Percentiles rank a stretch among this genome's conserved stretches.
These are phyloP conservation scores for Cyaniris semiargus DNA, from an alignment of 2,888 invertebrate species.

Conservation along the genomic window DNA sequence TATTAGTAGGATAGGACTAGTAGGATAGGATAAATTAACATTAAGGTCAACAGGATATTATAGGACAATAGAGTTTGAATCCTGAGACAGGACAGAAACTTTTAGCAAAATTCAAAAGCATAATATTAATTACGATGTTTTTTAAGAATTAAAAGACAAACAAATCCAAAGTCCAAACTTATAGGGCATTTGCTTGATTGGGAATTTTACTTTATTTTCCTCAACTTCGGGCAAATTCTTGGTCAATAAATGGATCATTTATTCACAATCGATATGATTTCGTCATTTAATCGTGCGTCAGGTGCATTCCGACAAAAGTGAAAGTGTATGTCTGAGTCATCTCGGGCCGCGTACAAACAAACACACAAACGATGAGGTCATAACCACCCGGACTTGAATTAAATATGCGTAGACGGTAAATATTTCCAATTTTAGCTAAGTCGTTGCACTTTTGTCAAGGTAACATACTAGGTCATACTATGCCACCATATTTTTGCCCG, in stretches of 20 bases:
- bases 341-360: background rate
- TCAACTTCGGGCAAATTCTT: background rate
- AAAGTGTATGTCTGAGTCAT: background rate
- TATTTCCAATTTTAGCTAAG: background rate
- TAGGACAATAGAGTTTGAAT: background rate
- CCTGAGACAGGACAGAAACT: background rate
- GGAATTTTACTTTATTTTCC: background rate
- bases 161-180: background rate
- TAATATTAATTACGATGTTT: too few relatives aligned
- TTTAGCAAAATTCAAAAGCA: background rate
- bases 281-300: slow-evolving; percentile 13
- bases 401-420: background rate
- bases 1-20: too few relatives aligned
- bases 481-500: background rate
- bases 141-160: too few relatives aligned
- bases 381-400: slow-evolving; percentile 9
- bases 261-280: background rate
- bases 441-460: background rate
- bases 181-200: background rate
- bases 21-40: too few relatives aligned
- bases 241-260: background rate
- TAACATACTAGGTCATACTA: too few relatives aligned
- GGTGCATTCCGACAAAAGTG: slow-evolving; percentile 19
- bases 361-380: slow-evolving; percentile 16
- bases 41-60: background rate